phyloP scores from a whole-genome alignment of 2,113 vertebrate species.

The Haemorhous mexicanus region DNA sequence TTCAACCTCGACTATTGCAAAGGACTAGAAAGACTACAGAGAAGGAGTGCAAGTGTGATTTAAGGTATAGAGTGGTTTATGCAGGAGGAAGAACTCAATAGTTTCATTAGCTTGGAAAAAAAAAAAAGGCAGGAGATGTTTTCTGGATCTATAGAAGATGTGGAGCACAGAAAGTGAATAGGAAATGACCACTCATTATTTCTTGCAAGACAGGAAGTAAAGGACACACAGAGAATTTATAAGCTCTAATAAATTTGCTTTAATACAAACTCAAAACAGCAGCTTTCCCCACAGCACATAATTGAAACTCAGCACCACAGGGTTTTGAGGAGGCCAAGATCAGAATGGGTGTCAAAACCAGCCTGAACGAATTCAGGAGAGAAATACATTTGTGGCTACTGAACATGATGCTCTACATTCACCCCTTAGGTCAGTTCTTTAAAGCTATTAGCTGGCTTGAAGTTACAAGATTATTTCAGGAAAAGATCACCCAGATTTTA shows the following conservation, averaged over 20 bases:
- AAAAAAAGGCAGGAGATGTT: not conserved
- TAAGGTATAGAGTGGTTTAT: not conserved
- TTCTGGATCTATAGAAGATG: not conserved
- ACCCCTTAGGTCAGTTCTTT: not conserved
- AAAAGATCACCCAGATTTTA: not conserved
- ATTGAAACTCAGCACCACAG: not conserved
- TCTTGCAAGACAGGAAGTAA: not conserved
- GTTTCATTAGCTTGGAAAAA: not conserved
- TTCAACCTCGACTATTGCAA: not conserved
- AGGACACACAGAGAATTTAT: not conserved
- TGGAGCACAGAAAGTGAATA: not conserved
- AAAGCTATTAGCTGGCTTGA: not conserved
- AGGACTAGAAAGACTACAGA: not conserved
- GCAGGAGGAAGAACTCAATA: not conserved
- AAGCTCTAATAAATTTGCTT: not conserved
- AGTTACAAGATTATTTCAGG: not conserved
- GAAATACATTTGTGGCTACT: not conserved
- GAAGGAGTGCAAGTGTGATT: not conserved
- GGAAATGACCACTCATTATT: constrained; percentile 14
- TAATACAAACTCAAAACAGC: not conserved
- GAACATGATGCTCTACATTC: not conserved
- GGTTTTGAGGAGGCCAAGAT: not conserved
- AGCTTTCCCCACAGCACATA: not conserved
- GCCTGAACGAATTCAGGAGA: not conserved
- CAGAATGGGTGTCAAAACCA: not conserved